Conservation (phyloP, 2,113 vertebrate genomes). For the Emydura subglobosa region DNA sequence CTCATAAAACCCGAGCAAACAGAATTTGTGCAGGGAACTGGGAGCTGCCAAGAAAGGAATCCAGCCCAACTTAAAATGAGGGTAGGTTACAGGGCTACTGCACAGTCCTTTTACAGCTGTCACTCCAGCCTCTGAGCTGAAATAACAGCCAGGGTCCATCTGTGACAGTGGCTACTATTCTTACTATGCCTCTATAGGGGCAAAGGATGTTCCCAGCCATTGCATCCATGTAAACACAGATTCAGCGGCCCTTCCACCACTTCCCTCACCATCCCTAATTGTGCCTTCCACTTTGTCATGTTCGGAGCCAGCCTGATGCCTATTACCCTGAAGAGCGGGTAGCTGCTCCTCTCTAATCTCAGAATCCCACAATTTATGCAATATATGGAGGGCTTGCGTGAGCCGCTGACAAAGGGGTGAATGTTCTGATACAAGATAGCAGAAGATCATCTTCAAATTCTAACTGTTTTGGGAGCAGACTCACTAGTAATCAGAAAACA, state of each 20-base stretch:
- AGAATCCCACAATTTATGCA: neutral
- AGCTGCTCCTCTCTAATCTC: neutral
- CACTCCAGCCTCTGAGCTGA: neutral
- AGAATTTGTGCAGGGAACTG: neutral
- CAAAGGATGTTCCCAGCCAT: neutral
- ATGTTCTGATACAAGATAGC: neutral
- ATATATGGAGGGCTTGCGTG: fast-evolving
- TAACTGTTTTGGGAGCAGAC: neutral
- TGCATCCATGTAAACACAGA: neutral
- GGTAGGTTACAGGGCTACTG: neutral
- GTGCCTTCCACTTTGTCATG: neutral
- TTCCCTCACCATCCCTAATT: neutral
- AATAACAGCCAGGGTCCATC: neutral
- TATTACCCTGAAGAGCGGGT: neutral
- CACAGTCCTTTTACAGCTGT: neutral
- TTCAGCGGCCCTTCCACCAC: neutral
- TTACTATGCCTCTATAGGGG: neutral
- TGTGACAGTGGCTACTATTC: neutral
- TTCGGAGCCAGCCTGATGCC: neutral
- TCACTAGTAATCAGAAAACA: neutral
- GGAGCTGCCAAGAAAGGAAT: neutral
- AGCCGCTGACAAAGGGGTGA: neutral
- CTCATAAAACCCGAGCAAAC: neutral
- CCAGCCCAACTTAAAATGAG: neutral
- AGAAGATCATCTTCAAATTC: neutral